These are phyloP conservation scores for Polymixis lichenea DNA, from an alignment of 2,888 invertebrate species.

Conservation along the genomic window DNA sequence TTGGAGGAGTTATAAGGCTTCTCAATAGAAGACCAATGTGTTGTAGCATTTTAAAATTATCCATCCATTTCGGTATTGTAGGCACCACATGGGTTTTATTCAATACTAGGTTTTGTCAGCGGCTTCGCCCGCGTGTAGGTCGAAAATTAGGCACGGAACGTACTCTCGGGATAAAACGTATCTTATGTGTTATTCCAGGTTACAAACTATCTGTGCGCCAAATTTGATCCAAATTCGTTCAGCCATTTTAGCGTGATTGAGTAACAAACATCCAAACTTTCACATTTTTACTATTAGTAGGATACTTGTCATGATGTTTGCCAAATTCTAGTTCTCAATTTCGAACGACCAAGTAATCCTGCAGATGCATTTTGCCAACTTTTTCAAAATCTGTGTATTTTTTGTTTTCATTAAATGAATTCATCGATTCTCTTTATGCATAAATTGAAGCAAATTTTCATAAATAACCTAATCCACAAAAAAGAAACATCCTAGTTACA, in stretches of 20 bases:
- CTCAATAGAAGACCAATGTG: not conserved
- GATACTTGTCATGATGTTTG: not conserved
- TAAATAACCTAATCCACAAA: conserved; percentile 4
- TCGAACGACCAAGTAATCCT: not conserved
- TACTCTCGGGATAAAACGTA: no score
- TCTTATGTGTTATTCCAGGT: no score
- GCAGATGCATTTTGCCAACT: conserved; percentile 5
- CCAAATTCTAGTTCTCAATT: not conserved
- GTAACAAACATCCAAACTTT: no score
- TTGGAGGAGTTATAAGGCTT: not conserved
- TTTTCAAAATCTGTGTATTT: not conserved
- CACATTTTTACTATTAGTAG: no score
- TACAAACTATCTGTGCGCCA: no score
- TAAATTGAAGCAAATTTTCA: conserved; percentile 14
- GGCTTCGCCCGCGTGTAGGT: no score
- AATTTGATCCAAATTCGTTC: no score
- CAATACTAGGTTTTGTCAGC: not conserved
- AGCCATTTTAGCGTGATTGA: no score
- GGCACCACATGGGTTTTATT: not conserved
- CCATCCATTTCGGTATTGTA: not conserved
- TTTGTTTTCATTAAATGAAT: conserved; percentile 15
- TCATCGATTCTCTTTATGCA: not conserved
- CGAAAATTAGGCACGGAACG: no score
- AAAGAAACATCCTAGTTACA: conserved; percentile 7
- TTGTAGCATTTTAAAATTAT: no score